Evolutionary conservation across 2,113 vertebrate genomes (phyloP).

Genomic region (Rhinolophus sinicus): DNA sequence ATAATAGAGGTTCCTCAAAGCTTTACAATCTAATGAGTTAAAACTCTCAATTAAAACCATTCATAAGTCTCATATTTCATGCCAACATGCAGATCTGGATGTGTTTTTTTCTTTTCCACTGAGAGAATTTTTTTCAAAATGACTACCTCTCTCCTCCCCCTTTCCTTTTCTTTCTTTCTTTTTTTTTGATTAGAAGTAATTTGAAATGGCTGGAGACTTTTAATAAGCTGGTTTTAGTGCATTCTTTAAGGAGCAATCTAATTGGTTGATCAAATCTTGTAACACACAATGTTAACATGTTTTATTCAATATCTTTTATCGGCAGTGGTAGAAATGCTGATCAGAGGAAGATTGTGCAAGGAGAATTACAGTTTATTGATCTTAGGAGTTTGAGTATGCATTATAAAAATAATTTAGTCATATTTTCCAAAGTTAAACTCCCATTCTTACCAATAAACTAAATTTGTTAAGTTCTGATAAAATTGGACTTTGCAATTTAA

Average conservation of each 20-base stretch:
- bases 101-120: conserved; percentile 44
- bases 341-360: conserved; percentile 29
- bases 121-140: conserved; percentile 63
- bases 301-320: conserved; percentile 54
- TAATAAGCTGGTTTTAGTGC: not conserved
- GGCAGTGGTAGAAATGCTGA: not conserved
- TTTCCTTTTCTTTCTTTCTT: no score
- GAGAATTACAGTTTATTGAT: not conserved
- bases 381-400: not conserved
- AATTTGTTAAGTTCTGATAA: conserved; percentile 45
- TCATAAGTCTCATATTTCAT: not conserved
- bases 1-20: not conserved
- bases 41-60: conserved; percentile 46
- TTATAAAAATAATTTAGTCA: not conserved
- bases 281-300: not conserved
- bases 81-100: not conserved
- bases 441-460: not conserved
- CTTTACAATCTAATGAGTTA: not conserved
- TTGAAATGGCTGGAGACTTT: conserved; percentile 51
- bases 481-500: not conserved
- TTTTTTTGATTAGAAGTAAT: not conserved
- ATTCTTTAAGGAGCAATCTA: not conserved
- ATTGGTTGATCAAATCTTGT: not conserved
- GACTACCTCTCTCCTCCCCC: conserved; percentile 36
- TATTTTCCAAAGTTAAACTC: conserved; percentile 37